These are phyloP conservation scores for Hiodon alosoides DNA, from an alignment of 2,113 vertebrate species.

Conservation along the genomic window DNA sequence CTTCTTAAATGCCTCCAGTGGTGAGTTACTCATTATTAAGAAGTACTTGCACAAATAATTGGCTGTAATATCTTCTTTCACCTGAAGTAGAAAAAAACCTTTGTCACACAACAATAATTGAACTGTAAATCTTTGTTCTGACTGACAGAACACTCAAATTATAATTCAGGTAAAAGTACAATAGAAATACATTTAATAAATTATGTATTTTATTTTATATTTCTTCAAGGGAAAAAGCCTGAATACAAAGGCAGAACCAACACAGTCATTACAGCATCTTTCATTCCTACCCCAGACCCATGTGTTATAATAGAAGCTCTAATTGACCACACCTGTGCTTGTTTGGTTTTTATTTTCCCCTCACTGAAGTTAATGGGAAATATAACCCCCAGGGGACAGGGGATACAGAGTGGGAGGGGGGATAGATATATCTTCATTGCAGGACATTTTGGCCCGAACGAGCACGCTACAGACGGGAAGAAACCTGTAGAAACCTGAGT, in stretches of 20 bases:
- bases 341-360: not conserved
- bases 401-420: too few species aligned
- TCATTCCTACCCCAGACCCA: not conserved
- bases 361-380: not conserved
- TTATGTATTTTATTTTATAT: not conserved
- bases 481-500: too few species aligned
- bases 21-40: not conserved
- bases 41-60: not conserved
- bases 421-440: too few species aligned
- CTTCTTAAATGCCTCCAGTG: not conserved
- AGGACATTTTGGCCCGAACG: too few species aligned
- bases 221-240: not conserved
- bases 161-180: not conserved
- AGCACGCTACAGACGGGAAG: too few species aligned
- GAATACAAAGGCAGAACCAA: not conserved
- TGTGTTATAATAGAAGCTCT: not conserved
- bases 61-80: not conserved
- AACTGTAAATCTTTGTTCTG: not conserved
- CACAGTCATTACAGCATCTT: slow-evolving; percentile 5
- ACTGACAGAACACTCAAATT: not conserved
- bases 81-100: not conserved
- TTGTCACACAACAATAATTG: not conserved
- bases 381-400: too few species aligned
- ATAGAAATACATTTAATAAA: too few species aligned
- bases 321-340: slow-evolving; percentile 22